Conservation (phyloP, 2,888 invertebrate genomes). For the Acrobasis suavella region DNA sequence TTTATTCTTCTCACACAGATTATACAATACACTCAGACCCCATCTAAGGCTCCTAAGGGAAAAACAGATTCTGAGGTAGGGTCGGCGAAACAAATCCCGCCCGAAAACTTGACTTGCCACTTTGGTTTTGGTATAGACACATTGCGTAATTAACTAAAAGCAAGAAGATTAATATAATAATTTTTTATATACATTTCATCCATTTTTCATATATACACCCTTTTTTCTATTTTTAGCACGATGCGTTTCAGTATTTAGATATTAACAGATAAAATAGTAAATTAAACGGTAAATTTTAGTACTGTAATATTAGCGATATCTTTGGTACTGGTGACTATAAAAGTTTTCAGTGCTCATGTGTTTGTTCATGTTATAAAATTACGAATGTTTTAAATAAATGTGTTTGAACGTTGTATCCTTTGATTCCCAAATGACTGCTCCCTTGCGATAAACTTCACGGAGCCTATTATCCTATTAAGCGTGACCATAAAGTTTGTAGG, state of each 20-base stretch:
- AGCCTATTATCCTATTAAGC: constrained; percentile 17
- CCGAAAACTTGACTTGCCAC: constrained; percentile 78
- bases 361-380: no score
- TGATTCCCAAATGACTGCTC: background rate
- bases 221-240: no score
- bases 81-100: constrained; percentile 52
- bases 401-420: no score
- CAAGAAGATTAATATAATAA: background rate
- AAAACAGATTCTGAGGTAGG: constrained; percentile 51
- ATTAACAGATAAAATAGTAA: no score
- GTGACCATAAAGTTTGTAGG: background rate
- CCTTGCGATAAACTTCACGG: constrained; percentile 4
- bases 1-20: constrained; percentile 41
- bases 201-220: no score
- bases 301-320: no score
- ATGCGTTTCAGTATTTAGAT: no score
- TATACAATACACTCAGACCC: constrained; percentile 57
- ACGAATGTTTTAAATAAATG: no score
- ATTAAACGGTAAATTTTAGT: no score
- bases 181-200: background rate
- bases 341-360: no score
- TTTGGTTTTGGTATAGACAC: constrained; percentile 72
- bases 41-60: constrained; percentile 52
- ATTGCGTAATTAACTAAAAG: constrained; percentile 27
- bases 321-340: no score